phyloP scores from a whole-genome alignment of 2,888 invertebrate species.

The Panopea generosa region DNA sequence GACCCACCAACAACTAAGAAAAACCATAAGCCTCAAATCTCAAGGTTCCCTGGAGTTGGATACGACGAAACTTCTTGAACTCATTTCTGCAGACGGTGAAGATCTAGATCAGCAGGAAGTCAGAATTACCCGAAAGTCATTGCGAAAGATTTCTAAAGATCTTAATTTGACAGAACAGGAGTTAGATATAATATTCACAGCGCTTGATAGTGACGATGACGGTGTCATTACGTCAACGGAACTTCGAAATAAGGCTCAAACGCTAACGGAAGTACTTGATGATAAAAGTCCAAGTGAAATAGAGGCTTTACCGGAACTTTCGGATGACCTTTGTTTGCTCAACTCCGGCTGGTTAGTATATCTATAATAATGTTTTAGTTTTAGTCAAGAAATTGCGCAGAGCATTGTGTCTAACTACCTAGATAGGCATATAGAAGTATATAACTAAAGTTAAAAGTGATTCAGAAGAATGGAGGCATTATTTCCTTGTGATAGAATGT shows the following conservation, averaged over 20 bases:
- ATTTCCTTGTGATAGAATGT: too few species aligned
- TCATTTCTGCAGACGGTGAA: slow-evolving; percentile 37
- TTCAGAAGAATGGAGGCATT: too few species aligned
- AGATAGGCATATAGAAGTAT: too few species aligned
- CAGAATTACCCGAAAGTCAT: slow-evolving; percentile 60
- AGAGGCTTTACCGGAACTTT: slow-evolving; percentile 45
- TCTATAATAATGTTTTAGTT: not conserved
- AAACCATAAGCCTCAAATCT: slow-evolving; percentile 37
- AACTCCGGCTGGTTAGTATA: slow-evolving; percentile 52
- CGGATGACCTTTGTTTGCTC: slow-evolving; percentile 49
- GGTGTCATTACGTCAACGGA: slow-evolving; percentile 73
- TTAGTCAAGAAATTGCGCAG: too few species aligned
- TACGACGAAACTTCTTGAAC: slow-evolving; percentile 47
- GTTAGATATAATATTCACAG: slow-evolving; percentile 73
- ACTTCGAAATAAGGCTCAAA: slow-evolving; percentile 32
- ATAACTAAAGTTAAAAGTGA: too few species aligned
- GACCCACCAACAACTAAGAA: too few species aligned
- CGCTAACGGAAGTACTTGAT: slow-evolving; percentile 42
- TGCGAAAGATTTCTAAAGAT: slow-evolving; percentile 63
- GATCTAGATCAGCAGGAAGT: slow-evolving; percentile 33
- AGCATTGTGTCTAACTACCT: too few species aligned
- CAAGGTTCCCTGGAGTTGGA: slow-evolving; percentile 59
- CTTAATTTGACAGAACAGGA: slow-evolving; percentile 71
- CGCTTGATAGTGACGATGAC: slow-evolving; percentile 76
- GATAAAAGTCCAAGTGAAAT: slow-evolving; percentile 48